These are phyloP conservation scores for Hemithea aestivaria DNA, from an alignment of 2,888 invertebrate genomes.

Conservation along the genomic window DNA sequence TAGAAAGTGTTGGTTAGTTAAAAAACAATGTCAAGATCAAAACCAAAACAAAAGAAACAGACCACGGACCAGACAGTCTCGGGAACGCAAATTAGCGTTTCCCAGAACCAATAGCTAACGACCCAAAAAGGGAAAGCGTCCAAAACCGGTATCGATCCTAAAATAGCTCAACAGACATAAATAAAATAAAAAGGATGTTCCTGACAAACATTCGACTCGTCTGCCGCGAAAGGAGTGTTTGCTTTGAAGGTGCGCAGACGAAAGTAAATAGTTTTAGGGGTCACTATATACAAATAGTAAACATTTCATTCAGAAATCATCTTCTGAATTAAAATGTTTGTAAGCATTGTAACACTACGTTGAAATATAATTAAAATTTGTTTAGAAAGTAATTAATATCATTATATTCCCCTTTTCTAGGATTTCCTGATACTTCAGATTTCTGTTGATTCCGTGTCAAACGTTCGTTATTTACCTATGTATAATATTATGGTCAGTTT, in stretches of 20 bases:
- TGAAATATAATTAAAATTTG: too few species aligned
- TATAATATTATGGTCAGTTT: too few species aligned
- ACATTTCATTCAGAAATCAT: too few species aligned
- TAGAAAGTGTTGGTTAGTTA: too few species aligned
- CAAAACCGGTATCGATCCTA: constrained; percentile 38
- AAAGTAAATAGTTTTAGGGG: constrained; percentile 7
- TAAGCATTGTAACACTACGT: too few species aligned
- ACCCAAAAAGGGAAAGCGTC: constrained; percentile 25
- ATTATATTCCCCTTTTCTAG: too few species aligned
- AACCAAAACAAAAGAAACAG: constrained; percentile 2
- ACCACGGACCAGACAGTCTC: constrained; percentile 12
- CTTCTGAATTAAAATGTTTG: too few species aligned
- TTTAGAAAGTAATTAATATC: too few species aligned
- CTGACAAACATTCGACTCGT: constrained; percentile 39
- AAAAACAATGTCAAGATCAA: not conserved
- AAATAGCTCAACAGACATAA: constrained; percentile 41
- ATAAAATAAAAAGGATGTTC: constrained; percentile 43
- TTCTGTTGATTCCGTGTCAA: too few species aligned
- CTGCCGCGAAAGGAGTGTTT: constrained; percentile 40
- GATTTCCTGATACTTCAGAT: too few species aligned
- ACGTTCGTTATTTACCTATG: too few species aligned
- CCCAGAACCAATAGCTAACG: constrained; percentile 18
- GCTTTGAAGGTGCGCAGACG: constrained; percentile 25
- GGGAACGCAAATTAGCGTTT: constrained; percentile 24
- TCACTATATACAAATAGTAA: too few species aligned